Base-by-base conservation (phyloP, 2,888 invertebrate genomes). In the Carpatolechia fugitivella region DNA sequence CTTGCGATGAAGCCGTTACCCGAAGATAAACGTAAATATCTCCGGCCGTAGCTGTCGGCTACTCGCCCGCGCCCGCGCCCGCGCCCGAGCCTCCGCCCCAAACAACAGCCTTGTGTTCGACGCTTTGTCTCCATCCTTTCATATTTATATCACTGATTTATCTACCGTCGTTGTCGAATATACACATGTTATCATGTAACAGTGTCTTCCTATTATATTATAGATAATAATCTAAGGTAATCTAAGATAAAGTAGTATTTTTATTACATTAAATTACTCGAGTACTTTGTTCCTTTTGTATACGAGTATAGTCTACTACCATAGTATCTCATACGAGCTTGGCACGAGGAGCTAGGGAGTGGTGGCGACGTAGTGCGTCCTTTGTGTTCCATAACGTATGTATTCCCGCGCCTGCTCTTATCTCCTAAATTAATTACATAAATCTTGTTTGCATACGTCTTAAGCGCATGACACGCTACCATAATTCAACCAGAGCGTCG, bases 361-460 rank as follows among this genome's bases (percentile, higher is more conserved):
- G 61, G 65, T 70, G 64, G 68, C 67, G 68, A 62, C 71, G 68
- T 63, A 69, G 62, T 48, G 67, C 68, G 66, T 71, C 81, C 80
- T 85, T 85, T 85, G 84, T 85, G 67, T 70, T 75, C 72, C 62
- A 68, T 78, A 82, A 76, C 77, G 77, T 80, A 82, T 79, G 79
- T 82, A 78, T 79, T 77, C 76, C 72, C 80, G 76, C 77, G 74
- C 71, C 73, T 76, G 83, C 80, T 85, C 87, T 88, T 89, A 89
- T 90, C 89, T 85, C 79, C 80, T 82, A 88, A 89, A 90, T 90
- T 89, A 89, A 89, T 89, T 87, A 89, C 87, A 90, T 90, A 90
- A 89, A 90, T 89, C 89, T 88, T 88, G 87, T 89, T 87, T 89
- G 83, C 84, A 84, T 82, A 83, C 86, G 85, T 88, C 89, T 89